These are phyloP conservation scores for Nasonovia ribisnigri DNA, from an alignment of 2,888 invertebrate genomes.

Conservation along the genomic window DNA sequence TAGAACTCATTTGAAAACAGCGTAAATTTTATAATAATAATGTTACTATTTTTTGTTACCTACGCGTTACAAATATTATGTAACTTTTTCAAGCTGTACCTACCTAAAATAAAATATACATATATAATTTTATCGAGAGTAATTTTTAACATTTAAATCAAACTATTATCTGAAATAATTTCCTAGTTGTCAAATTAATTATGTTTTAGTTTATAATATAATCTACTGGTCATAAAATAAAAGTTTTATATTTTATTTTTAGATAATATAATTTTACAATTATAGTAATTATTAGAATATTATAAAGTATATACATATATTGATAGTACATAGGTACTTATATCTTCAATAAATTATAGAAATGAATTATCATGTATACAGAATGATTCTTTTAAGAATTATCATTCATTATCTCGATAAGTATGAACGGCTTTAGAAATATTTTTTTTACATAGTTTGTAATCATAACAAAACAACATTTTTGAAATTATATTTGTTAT, in stretches of 20 bases:
- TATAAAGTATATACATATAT: background rate
- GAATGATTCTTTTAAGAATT: background rate
- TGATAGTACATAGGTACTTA: background rate
- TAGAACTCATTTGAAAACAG: background rate
- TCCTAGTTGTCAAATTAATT: background rate
- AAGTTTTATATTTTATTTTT: background rate
- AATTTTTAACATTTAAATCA: background rate
- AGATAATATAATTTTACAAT: constrained; percentile 4
- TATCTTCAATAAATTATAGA: constrained; percentile 22
- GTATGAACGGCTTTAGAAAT: background rate
- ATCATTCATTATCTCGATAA: background rate
- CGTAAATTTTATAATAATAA: background rate
- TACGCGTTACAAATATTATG: background rate
- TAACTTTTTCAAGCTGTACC: background rate
- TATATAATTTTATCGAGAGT: background rate
- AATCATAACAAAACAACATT: background rate
- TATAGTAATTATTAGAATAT: constrained; percentile 35
- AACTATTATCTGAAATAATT: background rate
- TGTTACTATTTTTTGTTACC: background rate
- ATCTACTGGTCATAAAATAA: constrained; percentile 2
- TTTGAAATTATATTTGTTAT: background rate
- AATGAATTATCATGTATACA: background rate
- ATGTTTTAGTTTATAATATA: background rate
- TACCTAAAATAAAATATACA: background rate
- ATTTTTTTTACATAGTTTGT: background rate